Conservation (phyloP, 2,888 invertebrate genomes). For the Caradrina kadenii region DNA sequence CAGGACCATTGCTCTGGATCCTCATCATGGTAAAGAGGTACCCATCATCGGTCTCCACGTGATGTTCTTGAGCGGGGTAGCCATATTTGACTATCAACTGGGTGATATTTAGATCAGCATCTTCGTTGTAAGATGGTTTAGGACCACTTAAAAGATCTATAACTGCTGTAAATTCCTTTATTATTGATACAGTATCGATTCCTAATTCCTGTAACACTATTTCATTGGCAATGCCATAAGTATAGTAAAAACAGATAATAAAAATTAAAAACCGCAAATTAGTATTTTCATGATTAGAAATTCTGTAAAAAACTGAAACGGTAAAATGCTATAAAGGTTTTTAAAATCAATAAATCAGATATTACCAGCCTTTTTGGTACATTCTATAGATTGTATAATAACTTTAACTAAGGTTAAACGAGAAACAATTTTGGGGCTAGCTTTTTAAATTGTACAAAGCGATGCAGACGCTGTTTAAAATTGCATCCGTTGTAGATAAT, state of each 20-base stretch:
- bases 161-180: slow-evolving; percentile 32
- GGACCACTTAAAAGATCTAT: slow-evolving; percentile 26
- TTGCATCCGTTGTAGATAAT: not conserved
- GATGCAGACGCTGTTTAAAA: not conserved
- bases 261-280: slow-evolving; percentile 13
- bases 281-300: slow-evolving; percentile 28
- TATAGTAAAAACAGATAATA: slow-evolving; percentile 7
- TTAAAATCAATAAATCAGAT: not conserved
- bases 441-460: not conserved
- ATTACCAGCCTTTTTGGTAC: slow-evolving; percentile 16
- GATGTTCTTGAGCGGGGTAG: slow-evolving; percentile 46
- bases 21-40: slow-evolving; percentile 59
- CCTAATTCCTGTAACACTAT: slow-evolving; percentile 14
- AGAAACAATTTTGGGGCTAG: no score
- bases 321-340: slow-evolving; percentile 6
- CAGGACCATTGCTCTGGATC: slow-evolving; percentile 67
- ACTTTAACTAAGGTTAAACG: no score
- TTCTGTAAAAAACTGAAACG: slow-evolving; percentile 20
- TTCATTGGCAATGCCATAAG: slow-evolving; percentile 14
- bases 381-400: not conserved
- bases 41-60: slow-evolving; percentile 62
- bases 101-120: slow-evolving; percentile 45
- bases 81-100: slow-evolving; percentile 51
- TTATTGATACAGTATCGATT: slow-evolving; percentile 21
- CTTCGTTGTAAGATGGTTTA: slow-evolving; percentile 42